Evolutionary conservation across 2,797 vertebrate species (phyloP), one percentile per base, ranked within the genome.

Genomic region (Oryzias dopingdopingensis): DNA sequence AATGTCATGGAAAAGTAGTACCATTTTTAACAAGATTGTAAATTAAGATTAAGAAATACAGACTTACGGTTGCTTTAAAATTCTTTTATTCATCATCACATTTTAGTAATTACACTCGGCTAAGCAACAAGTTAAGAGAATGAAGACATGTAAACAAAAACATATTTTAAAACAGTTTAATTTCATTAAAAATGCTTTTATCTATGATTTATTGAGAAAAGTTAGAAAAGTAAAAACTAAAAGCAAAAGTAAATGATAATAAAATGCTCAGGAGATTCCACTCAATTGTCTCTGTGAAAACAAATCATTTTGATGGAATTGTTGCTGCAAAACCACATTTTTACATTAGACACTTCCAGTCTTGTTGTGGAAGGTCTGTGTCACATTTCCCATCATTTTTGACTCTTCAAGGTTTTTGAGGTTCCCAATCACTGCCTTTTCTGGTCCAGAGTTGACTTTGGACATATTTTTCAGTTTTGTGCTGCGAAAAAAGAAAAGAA

Each of bases 391-490:
- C 45, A 23, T 5, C 1, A 13, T 47, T 20, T 51, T 14, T 1
- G 2, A 29, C 1, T 4, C 4, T 6, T 56, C 2, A 13, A 2
- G 6, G 0, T 17, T 56, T 40, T 2, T 42, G 7, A 1, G 6
- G 43, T 24, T 63, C 42, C 6, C 61, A 26, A 0, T 41, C 12
- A 2, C 4, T 14, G 29, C 14, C 52, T 17, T 42, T 14, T 4
- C 46, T 49, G 42, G 26, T 42, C 52, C 42, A 42, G 57, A 1
- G 17, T 1, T 2, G 0, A 0, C 1, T 40, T 57, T 62, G 20
- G 87, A 77, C 82, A 87, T 58, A 46, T 58, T 79, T 53, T 67
- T 77, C 63, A 90, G 78, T 74, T 74, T 88, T 7, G 51, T 6
- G 20, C 88, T 91, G 56, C 44, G 51, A 15, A n/a, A 44, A 7